Conservation (phyloP, 1,140 invertebrate genomes). For the Brachionus plicatilis region DNA sequence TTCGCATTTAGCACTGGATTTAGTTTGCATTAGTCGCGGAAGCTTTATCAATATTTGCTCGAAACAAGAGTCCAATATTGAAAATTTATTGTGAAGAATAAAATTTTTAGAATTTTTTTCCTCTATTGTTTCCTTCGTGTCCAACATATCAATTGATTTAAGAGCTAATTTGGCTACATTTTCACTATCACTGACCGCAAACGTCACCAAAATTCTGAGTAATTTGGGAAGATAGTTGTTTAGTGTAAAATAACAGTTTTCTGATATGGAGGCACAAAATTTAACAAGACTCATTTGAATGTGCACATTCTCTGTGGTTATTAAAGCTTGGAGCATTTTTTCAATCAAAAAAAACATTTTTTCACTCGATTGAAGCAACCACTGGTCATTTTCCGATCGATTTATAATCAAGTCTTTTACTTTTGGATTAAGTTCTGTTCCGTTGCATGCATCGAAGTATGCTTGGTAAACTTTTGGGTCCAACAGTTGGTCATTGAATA, state of each 20-base stretch:
- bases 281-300: not conserved
- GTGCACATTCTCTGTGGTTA: not conserved
- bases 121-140: not conserved
- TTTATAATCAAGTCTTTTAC: not conserved
- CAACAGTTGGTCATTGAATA: slow-evolving; percentile 15
- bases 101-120: not conserved
- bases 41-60: slow-evolving; percentile 21
- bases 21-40: not conserved
- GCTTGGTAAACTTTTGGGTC: not conserved
- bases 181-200: not conserved
- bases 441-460: not conserved
- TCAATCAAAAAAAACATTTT: slow-evolving; percentile 33
- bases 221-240: not conserved
- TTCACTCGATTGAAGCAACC: not conserved
- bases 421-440: not conserved
- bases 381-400: not conserved
- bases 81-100: not conserved
- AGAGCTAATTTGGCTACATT: not conserved
- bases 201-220: not conserved
- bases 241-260: slow-evolving; percentile 10
- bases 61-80: slow-evolving; percentile 1
- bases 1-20: not conserved
- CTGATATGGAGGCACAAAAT: not conserved
- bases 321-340: not conserved
- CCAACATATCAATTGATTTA: not conserved